Evolutionary conservation across 1,140 invertebrate genomes (phyloP), one percentile per base, ranked within the genome.

Genomic region (Anastatus disparis): DNA sequence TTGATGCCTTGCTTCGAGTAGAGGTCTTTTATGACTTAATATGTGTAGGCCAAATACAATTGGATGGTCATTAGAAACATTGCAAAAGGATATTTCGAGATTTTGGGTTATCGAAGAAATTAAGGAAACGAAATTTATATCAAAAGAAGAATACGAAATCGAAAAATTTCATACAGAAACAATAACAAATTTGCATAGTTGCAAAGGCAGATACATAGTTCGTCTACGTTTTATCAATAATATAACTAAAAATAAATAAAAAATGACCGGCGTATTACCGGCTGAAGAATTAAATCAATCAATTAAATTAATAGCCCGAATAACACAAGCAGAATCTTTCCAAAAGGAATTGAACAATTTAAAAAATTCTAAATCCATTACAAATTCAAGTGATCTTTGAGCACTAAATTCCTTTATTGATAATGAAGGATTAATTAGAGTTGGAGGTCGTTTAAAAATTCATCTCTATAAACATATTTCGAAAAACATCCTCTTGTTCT

Each of bases 401-500:
- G 26, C 3, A 20, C 13, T 70, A n/a, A 66, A 66, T 12, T 62
- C 67, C 48, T 12, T 73, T 46, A 2, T 66, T 3, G 67, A 73
- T n/a, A 31, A 66, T 10, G 15, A 65, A 15, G 72, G 72, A 13
- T 17, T 69, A 35, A 64, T 70, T 29, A 42, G 67, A n/a, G 66
- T 73, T 35, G 67, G 15, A 10, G 42, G 15, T 8, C 42, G 42
- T 9, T 44, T 44, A 44, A 44, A 44, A 44, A 44, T 44, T 52
- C 59, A 1, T 13, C 29, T 12, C n/a, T 73, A 2, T n/a, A n/a
- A n/a, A 52, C 71, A 3, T 53, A 73, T 20, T 42, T 44, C n/a
- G 35, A 73, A 58, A 56, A 73, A n/a, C 61, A 73, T 27, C 66
- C 50, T 24, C 44, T n/a, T n/a, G n/a, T n/a, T n/a, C n/a, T n/a